Evolutionary conservation across 2,888 invertebrate genomes (phyloP).

Genomic region (Microdon myrmicae): DNA sequence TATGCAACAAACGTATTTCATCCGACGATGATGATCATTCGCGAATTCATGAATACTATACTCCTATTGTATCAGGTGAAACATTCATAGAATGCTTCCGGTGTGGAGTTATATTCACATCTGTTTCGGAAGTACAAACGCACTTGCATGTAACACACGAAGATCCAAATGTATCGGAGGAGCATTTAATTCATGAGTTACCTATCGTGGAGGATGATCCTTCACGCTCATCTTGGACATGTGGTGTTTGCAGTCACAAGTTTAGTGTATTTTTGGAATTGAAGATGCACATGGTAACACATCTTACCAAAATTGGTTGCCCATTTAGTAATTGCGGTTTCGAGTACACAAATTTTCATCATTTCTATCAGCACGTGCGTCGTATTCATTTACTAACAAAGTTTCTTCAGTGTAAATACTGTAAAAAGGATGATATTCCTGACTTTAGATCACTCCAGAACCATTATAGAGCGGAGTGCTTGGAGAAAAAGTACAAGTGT

Average conservation of each 20-base stretch:
- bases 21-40: constrained; percentile 37
- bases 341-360: constrained; percentile 36
- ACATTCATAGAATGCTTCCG: constrained; percentile 23
- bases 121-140: constrained; percentile 17
- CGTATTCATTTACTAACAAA: constrained; percentile 37
- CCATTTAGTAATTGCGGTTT: constrained; percentile 35
- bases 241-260: constrained; percentile 28
- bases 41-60: constrained; percentile 35
- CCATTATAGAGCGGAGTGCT: constrained; percentile 37
- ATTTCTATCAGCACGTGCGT: constrained; percentile 39
- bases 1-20: constrained; percentile 41
- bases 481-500: constrained; percentile 35
- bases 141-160: constrained; percentile 33
- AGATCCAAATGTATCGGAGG: constrained; percentile 24
- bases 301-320: constrained; percentile 31
- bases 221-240: constrained; percentile 15
- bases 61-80: constrained; percentile 19
- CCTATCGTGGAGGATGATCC: constrained; percentile 33
- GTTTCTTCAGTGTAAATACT: constrained; percentile 30
- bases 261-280: constrained; percentile 22
- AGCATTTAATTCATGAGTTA: constrained; percentile 19
- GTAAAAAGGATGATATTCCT: constrained; percentile 21
- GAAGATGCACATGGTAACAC: constrained; percentile 45
- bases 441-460: constrained; percentile 38
- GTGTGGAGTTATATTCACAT: constrained; percentile 32